Conservation (phyloP, 2,888 invertebrate genomes). For the Philhelius pedissequus region DNA sequence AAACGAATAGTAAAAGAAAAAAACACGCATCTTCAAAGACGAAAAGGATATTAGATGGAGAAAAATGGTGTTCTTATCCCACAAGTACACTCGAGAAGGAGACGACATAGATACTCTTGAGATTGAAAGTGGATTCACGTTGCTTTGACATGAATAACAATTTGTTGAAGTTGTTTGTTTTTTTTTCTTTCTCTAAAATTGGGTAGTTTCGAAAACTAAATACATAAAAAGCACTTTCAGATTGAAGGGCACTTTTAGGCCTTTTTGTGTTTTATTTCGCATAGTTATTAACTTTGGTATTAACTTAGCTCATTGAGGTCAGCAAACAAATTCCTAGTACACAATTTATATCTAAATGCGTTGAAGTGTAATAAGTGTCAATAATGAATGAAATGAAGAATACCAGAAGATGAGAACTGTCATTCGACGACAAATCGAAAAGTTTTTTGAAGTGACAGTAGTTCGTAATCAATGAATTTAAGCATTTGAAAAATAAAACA, state of each 20-base stretch:
- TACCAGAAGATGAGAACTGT: too few relatives aligned
- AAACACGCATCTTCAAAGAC: background rate
- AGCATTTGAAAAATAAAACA: too few relatives aligned
- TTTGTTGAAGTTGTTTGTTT: conserved; percentile 11
- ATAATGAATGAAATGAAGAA: too few relatives aligned
- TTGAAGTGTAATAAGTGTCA: too few relatives aligned
- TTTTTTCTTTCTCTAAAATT: background rate
- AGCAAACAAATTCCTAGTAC: too few relatives aligned
- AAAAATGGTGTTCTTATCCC: background rate
- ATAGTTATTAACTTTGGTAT: too few relatives aligned
- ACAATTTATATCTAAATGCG: too few relatives aligned
- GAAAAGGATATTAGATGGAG: background rate
- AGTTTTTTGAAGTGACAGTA: too few relatives aligned
- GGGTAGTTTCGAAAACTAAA: background rate
- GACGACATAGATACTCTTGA: background rate
- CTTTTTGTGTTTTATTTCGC: background rate
- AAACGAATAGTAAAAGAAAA: background rate
- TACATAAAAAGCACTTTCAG: background rate
- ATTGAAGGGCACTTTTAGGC: background rate
- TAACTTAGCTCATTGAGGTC: too few relatives aligned
- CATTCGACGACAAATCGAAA: too few relatives aligned
- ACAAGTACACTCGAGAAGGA: background rate
- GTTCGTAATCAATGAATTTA: too few relatives aligned
- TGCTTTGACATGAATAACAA: conserved; percentile 25
- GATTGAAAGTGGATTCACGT: conserved; percentile 6